A percentile compares a stretch with the other conserved stretches of the same genome.
Conservation (phyloP, 2,888 invertebrate species). For the Chironomus riparius region DNA sequence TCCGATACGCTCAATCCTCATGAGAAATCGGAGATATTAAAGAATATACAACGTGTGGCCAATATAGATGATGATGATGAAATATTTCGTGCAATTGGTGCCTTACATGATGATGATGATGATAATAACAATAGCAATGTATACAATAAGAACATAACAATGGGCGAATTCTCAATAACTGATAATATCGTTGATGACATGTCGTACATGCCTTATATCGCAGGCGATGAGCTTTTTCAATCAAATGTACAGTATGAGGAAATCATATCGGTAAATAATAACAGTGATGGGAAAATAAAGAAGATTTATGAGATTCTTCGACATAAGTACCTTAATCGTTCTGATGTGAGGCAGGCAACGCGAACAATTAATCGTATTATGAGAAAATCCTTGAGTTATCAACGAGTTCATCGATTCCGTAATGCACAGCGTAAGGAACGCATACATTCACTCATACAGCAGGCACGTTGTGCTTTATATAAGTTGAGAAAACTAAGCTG, state of each 20-base stretch:
- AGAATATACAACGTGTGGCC: constrained; percentile 14
- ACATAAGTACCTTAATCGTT: constrained; percentile 14
- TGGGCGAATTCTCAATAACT: not conserved
- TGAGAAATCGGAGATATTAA: constrained; percentile 16
- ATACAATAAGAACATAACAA: constrained; percentile 4
- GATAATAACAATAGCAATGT: constrained; percentile 17
- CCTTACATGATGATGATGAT: constrained; percentile 12
- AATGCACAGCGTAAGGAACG: constrained; percentile 8
- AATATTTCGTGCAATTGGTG: constrained; percentile 22
- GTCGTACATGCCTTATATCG: constrained; percentile 10
- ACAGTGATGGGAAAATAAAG: not conserved
- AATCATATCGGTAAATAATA: constrained; percentile 7
- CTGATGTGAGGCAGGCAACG: not conserved
- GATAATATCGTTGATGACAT: not conserved
- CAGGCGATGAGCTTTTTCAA: constrained; percentile 1
- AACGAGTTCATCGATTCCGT: not conserved
- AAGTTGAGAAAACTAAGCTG: not conserved
- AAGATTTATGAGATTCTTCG: constrained; percentile 14
- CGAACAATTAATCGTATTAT: not conserved
- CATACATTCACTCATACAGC: not conserved
- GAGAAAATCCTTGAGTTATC: not conserved
- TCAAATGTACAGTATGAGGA: constrained; percentile 17
- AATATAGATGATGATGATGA: constrained; percentile 23
- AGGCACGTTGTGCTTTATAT: not conserved
- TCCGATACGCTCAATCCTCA: constrained; percentile 5